Conservation (phyloP, 2,888 invertebrate species). For the Uloborus plumipes region DNA sequence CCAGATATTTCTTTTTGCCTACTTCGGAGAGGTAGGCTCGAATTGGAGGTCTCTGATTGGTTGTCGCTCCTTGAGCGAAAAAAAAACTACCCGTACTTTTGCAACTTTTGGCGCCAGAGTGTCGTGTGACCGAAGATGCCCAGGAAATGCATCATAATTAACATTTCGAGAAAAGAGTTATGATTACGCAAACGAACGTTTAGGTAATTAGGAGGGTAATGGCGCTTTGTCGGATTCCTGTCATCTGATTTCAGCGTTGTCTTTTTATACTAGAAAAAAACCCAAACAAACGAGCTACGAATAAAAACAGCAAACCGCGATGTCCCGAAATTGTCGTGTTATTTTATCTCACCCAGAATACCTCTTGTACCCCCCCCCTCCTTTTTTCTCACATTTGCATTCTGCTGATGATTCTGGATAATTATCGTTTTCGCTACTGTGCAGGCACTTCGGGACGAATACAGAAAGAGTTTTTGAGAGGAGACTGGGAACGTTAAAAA, state of each 20-base stretch:
- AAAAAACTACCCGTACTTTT: neutral
- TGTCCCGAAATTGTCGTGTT: neutral
- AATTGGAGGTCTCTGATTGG: neutral
- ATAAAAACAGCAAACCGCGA: neutral
- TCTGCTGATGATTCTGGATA: too few relatives aligned
- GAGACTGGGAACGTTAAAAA: too few relatives aligned
- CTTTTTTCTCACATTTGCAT: too few relatives aligned
- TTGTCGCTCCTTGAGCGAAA: neutral
- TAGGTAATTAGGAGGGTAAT: too few relatives aligned
- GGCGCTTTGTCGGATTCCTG: too few relatives aligned
- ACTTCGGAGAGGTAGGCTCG: neutral
- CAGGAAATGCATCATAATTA: constrained; percentile 45
- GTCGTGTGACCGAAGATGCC: constrained; percentile 42
- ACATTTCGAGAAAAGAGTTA: constrained; percentile 27
- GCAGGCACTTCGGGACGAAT: too few relatives aligned
- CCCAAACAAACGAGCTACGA: neutral
- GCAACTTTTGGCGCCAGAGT: constrained; percentile 23
- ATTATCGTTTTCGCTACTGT: too few relatives aligned
- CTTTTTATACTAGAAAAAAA: neutral
- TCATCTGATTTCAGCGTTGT: neutral
- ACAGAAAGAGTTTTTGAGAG: too few relatives aligned
- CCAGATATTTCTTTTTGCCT: too few relatives aligned
- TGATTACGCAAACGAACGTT: constrained; percentile 1
- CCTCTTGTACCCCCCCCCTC: too few relatives aligned
- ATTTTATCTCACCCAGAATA: too few relatives aligned